Evolutionary conservation across 2,888 invertebrate genomes (phyloP).

Genomic region (Bombyx huttoni): DNA sequence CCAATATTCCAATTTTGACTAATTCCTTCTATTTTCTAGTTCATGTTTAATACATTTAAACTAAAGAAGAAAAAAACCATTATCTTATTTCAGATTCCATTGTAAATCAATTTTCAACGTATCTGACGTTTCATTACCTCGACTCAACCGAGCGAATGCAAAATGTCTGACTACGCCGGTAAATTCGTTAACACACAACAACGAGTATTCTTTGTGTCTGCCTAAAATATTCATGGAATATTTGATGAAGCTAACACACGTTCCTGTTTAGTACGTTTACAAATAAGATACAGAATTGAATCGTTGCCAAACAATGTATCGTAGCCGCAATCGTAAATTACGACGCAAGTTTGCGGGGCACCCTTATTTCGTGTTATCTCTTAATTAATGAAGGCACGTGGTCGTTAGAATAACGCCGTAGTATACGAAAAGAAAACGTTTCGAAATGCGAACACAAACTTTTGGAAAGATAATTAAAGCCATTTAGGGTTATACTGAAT

Average conservation of each 20-base stretch:
- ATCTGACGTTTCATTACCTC: background rate
- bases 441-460: background rate
- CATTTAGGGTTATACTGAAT: too few relatives aligned
- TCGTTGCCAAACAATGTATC: background rate
- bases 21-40: too few relatives aligned
- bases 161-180: background rate
- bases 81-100: background rate
- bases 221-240: conserved; percentile 4
- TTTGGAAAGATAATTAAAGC: too few relatives aligned
- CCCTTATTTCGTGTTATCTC: background rate
- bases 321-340: background rate
- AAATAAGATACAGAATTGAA: background rate
- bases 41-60: background rate
- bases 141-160: background rate
- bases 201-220: background rate
- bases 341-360: background rate
- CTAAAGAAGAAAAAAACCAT: background rate
- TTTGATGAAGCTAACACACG: conserved; percentile 1
- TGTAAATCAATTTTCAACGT: background rate
- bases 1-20: too few relatives aligned
- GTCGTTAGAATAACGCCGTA: conserved; percentile 7
- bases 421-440: background rate
- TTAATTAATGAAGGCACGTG: conserved; percentile 1
- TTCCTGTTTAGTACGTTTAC: background rate
- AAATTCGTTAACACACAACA: conserved; percentile 1